Evolutionary conservation across 2,888 invertebrate species (phyloP).

Genomic region (Thumatha senex): DNA sequence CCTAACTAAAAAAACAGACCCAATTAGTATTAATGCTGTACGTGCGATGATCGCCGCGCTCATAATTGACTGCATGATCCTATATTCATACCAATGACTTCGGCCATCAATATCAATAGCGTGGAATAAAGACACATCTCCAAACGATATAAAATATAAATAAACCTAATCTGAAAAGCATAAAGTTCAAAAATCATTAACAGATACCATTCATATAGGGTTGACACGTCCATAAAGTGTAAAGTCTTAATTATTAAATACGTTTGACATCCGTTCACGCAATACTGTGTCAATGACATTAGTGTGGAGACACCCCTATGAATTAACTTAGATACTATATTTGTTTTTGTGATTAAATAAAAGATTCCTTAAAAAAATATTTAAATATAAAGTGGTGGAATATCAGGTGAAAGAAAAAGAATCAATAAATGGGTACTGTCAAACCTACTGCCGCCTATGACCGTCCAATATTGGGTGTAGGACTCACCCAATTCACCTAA

Average conservation of each 20-base stretch:
- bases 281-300: constrained; percentile 52
- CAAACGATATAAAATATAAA: not conserved
- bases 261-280: constrained; percentile 61
- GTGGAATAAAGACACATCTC: constrained; percentile 16
- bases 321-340: constrained; percentile 14
- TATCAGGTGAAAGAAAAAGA: no score
- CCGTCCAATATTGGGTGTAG: no score
- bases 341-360: not conserved
- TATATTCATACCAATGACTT: constrained; percentile 50
- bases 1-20: constrained; percentile 28
- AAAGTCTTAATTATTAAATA: constrained; percentile 56
- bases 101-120: constrained; percentile 49
- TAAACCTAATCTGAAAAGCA: fast-evolving
- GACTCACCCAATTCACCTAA: no score
- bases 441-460: no score
- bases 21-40: constrained; percentile 48
- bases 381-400: no score
- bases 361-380: no score
- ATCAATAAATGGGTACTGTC: not conserved
- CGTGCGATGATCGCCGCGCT: constrained; percentile 47
- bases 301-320: constrained; percentile 36
- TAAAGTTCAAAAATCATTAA: constrained; percentile 7
- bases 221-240: constrained; percentile 11
- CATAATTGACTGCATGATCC: constrained; percentile 58
- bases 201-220: not conserved